These are phyloP conservation scores for Siderastrea radians DNA, from an alignment of 92 coral and sea anemone species.

Conservation along the genomic window DNA sequence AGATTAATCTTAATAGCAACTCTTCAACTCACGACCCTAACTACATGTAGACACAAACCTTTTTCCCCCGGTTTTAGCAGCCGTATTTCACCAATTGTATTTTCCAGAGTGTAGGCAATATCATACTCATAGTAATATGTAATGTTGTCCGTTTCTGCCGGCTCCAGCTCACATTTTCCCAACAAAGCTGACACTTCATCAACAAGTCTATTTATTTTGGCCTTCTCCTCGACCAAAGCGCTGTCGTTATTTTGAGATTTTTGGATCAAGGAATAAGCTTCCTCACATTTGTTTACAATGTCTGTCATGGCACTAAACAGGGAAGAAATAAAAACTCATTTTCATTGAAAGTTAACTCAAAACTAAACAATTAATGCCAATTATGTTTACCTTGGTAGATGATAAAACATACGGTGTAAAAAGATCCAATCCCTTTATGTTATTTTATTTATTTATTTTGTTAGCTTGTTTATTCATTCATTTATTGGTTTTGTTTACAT, in stretches of 20 bases:
- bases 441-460: no score
- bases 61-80: constrained; percentile 36
- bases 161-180: constrained; percentile 74
- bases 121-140: constrained; percentile 72
- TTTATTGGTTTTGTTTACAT: no score
- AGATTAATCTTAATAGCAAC: no score
- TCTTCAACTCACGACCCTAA: no score
- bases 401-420: no score
- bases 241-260: constrained; percentile 71
- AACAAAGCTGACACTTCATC: constrained; percentile 63
- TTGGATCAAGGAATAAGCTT: constrained; percentile 67
- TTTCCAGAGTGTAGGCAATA: constrained; percentile 65
- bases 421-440: no score
- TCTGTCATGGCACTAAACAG: constrained; percentile 70
- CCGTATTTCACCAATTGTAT: constrained; percentile 61
- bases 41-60: constrained; percentile 12
- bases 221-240: constrained; percentile 76
- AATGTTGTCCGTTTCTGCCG: constrained; percentile 66
- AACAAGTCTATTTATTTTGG: constrained; percentile 59
- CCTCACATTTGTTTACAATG: constrained; percentile 71
- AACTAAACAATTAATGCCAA: not conserved
- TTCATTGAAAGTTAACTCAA: not conserved
- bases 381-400: not conserved
- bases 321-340: not conserved
- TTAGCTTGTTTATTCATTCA: no score